Conservation (phyloP, 2,797 vertebrate species). For the Thalassophryne amazonica region DNA sequence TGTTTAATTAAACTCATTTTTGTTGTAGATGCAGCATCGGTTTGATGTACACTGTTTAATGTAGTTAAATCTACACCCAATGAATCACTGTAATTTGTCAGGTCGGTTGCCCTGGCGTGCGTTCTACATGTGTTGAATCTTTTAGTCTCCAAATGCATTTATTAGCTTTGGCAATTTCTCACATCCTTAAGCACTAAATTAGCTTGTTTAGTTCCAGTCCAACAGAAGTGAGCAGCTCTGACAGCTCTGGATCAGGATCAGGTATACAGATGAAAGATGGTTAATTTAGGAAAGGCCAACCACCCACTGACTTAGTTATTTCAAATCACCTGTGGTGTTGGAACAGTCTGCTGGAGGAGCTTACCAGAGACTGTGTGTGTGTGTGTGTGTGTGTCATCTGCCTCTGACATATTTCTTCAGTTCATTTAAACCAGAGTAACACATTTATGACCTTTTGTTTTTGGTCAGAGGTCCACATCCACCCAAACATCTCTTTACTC, state of each 20-base stretch:
- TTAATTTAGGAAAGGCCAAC: slow-evolving; percentile 47
- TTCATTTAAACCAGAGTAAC: too few relatives aligned
- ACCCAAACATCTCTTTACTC: too few relatives aligned
- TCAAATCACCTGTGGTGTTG: slow-evolving; percentile 21
- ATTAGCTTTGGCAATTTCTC: slow-evolving; percentile 24
- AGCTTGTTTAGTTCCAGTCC: slow-evolving; percentile 27
- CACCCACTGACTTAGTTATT: slow-evolving; percentile 42
- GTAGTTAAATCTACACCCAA: not conserved
- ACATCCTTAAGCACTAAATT: slow-evolving; percentile 33
- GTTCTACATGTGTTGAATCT: slow-evolving; percentile 15
- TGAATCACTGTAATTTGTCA: slow-evolving; percentile 11
- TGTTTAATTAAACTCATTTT: not conserved
- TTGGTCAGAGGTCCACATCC: too few relatives aligned
- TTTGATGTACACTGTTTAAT: not conserved
- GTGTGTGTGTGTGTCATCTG: not conserved
- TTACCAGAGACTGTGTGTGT: not conserved
- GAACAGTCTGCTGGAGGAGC: not conserved
- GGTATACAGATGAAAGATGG: slow-evolving; percentile 48
- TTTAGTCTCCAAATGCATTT: slow-evolving; percentile 4
- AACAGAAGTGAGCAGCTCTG: slow-evolving; percentile 37
- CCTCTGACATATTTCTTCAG: not conserved
- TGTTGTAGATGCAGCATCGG: not conserved
- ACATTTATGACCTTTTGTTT: too few relatives aligned
- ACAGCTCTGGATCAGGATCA: slow-evolving; percentile 59
- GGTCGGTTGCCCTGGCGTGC: not conserved